Percentiles rank a stretch among this genome's conserved stretches.
Evolutionary conservation across 2,113 vertebrate genomes (phyloP).

Genomic region (Bubo scandiacus): DNA sequence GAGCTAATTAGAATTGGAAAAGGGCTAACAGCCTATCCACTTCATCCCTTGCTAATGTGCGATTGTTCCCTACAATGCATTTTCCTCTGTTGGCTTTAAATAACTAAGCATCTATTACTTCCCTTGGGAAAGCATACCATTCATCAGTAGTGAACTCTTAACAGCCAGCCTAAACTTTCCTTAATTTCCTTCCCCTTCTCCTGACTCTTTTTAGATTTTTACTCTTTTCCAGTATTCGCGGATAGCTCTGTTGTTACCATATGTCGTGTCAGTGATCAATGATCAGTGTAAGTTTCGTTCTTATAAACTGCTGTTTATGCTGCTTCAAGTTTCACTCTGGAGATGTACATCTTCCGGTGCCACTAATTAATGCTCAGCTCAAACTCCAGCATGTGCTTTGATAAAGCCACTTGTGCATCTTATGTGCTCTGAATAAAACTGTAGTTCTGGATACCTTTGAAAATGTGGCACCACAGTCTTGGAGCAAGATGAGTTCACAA

Average conservation of each 20-base stretch:
- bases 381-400: neutral
- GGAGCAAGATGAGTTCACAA: neutral
- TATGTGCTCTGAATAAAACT: neutral
- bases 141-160: neutral
- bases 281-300: neutral
- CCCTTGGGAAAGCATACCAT: neutral
- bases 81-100: neutral
- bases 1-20: neutral
- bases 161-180: neutral
- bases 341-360: neutral
- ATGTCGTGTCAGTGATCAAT: neutral
- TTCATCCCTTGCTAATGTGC: neutral
- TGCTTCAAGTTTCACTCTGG: neutral
- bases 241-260: neutral
- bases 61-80: neutral
- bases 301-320: neutral
- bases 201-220: neutral
- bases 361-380: neutral
- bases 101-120: neutral
- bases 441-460: neutral
- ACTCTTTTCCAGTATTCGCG: neutral
- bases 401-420: neutral
- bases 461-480: neutral
- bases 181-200: neutral
- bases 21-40: neutral